Conservation (phyloP, 2,113 vertebrate species). For the Nothoprocta pentlandii region DNA sequence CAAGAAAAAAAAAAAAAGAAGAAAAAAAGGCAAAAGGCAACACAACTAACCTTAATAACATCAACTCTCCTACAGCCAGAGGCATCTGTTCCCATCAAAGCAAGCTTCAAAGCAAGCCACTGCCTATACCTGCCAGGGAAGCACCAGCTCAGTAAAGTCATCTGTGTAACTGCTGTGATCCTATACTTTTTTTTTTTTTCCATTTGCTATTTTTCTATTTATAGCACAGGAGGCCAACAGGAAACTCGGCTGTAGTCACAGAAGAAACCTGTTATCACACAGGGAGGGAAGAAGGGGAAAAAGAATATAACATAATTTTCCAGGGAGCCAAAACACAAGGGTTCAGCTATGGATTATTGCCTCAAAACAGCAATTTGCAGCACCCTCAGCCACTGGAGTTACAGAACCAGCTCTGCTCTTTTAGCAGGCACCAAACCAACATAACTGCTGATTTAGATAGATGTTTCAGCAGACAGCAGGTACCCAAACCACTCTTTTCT, state of each 20-base stretch:
- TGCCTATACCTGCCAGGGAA: rapidly evolving
- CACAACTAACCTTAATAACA: background rate
- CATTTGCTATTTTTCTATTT: background rate
- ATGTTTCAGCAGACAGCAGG: background rate
- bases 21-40: background rate
- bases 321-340: background rate
- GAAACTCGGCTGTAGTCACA: background rate
- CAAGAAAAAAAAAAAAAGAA: rapidly evolving
- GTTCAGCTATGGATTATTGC: background rate
- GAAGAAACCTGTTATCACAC: background rate
- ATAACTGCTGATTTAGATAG: background rate
- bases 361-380: background rate
- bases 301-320: background rate
- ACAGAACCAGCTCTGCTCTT: background rate
- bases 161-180: background rate
- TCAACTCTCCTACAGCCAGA: background rate
- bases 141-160: background rate
- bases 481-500: background rate
- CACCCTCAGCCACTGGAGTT: background rate
- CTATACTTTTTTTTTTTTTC: background rate
- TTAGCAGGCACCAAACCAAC: background rate
- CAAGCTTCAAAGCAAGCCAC: background rate
- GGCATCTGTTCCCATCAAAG: background rate
- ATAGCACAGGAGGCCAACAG: background rate
- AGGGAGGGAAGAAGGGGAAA: background rate